Evolutionary conservation across 2,797 vertebrate genomes (phyloP), one percentile per base, ranked within the genome.

Genomic region (Phrynocephalus vlangalii): DNA sequence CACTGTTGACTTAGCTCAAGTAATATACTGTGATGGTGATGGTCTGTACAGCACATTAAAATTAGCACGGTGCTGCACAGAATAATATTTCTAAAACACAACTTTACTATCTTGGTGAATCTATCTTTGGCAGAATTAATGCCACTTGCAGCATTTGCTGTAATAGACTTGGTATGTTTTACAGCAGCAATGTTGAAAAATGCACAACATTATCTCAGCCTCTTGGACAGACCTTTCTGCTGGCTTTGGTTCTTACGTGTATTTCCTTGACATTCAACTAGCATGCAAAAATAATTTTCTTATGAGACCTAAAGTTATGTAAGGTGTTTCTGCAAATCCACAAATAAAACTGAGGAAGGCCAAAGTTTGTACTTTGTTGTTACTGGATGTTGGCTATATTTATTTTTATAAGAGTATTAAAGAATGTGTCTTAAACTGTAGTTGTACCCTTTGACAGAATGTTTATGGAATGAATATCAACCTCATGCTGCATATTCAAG

Each of bases 321-420:
- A 89, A 84, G 70, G 20, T 56, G n/a, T 30, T 50, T 30, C 30
- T 66, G 30, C 13, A 52, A 66, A 26, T 26, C 56, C 50, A 63
- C 88, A 77, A 91, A 90, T 94, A 92, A 91, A 92, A 90, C 90
- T 90, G 77, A 93, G 16, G 28, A 88, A 87, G 91, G 88, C 85
- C 82, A 94, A 93, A 24, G 52, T 11, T 88, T 91, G 79, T 38
- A 86, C 16, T 90, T 92, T 89, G 56, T 82, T 70, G 44, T 20
- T 93, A 90, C 89, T 30, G 82, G n/a, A 79, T 78, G 20, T 88
- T 92, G 72, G 71, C 5, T 86, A 33, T 91, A 71, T 87, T 95
- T 94, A 78, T 91, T 91, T 92, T 93, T 72, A 13, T 75, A 89
- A 89, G 81, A 88, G 22, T 75, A 67, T 60, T 75, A 86, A 94